phyloP scores from a whole-genome alignment of 2,797 vertebrate species.

The Tragelaphus oryx region DNA sequence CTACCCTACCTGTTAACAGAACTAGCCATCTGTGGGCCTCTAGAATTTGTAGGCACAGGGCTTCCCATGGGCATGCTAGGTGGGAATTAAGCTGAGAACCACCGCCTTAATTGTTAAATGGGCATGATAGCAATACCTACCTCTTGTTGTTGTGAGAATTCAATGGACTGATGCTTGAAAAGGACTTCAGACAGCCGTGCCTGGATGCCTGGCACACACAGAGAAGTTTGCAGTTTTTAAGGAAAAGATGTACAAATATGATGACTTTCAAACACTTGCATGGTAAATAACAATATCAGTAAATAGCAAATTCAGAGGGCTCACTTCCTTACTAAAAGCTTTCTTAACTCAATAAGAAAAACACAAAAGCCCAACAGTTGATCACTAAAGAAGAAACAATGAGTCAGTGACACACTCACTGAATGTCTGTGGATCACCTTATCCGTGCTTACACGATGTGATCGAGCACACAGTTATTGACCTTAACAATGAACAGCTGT shows the following conservation, averaged over 20 bases:
- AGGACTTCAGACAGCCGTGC: fast-evolving
- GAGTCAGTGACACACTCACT: not conserved
- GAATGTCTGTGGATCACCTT: not conserved
- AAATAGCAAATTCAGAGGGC: not conserved
- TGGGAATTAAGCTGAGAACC: not conserved
- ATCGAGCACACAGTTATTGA: not conserved
- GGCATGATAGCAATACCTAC: no score
- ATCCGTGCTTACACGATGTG: fast-evolving
- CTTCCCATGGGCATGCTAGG: fast-evolving
- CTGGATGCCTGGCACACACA: not conserved
- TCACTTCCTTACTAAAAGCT: not conserved
- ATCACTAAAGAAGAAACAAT: not conserved
- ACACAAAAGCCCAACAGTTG: not conserved
- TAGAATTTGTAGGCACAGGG: not conserved
- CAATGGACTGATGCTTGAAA: not conserved
- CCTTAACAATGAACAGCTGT: not conserved
- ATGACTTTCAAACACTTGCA: not conserved
- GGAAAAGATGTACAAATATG: not conserved
- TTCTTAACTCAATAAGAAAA: not conserved
- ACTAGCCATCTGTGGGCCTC: not conserved
- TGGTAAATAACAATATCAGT: not conserved
- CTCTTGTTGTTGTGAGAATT: not conserved
- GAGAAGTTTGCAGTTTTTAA: not conserved
- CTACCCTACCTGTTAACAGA: not conserved
- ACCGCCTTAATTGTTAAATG: not conserved